Evolutionary conservation across 1,140 invertebrate genomes (phyloP), one percentile per base, ranked within the genome.

Genomic region (Microplitis mediator): DNA sequence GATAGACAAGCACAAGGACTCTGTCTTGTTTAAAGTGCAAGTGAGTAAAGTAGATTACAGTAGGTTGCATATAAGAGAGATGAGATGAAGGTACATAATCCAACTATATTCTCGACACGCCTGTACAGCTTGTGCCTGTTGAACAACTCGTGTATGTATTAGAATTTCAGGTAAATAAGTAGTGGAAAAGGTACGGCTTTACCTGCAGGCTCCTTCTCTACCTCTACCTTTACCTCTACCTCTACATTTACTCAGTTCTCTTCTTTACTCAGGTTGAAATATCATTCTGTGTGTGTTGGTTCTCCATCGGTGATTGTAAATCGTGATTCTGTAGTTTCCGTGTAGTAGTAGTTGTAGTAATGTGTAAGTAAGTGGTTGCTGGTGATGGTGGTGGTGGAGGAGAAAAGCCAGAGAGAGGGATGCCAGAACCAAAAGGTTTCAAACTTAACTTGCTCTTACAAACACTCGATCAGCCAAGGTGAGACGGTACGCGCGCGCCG

Each of bases 381-480:
- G 74, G 79, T 72, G 63, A 74, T 56, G 61, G 73, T 79, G 78
- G 78, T 76, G 72, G 75, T 80, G 74, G 78, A 71, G 65, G 68
- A 61, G 14, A 71, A 58, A 64, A 67, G 34, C 61, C 50, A 72
- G 74, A 63, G 69, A 74, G 72, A 63, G 71, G 79, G 63, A 74
- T 72, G 51, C 78, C 69, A 78, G 69, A 71, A 75, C 54, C 77
- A 79, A 68, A 73, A 74, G 71, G 68, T 32, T 73, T 76, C 71
- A 72, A 81, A 77, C 79, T 80, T 81, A 83, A 82, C 83, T 79
- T 84, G 84, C 82, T 86, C 85, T 84, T 84, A 81, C 81, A 80
- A 69, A 83, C 84, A 87, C 83, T 86, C 80, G 80, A 82, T 86
- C 82, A 81, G 84, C 52, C 82, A 86, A 86, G 86, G 86, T 86